Percentiles rank a stretch among this genome's conserved stretches.
Conservation (phyloP, 2,797 vertebrate species). For the Buphagus erythrorhynchus region DNA sequence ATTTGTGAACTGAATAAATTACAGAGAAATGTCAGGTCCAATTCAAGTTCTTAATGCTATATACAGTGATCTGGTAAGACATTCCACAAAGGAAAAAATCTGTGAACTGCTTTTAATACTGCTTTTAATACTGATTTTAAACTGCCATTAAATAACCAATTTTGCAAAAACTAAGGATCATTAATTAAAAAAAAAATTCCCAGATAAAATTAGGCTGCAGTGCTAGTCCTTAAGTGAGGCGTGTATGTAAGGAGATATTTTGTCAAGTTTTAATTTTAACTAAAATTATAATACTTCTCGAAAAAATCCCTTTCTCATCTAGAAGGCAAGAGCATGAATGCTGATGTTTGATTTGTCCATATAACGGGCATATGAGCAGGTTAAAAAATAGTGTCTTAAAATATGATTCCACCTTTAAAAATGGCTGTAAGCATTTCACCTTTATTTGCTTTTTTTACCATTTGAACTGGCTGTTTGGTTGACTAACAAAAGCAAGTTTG, state of each 20-base stretch:
- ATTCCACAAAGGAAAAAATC: conserved; percentile 6
- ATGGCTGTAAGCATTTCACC: not conserved
- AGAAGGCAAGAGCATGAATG: not conserved
- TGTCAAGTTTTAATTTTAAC: not conserved
- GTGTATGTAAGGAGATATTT: not conserved
- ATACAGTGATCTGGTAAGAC: not conserved
- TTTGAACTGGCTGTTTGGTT: not conserved
- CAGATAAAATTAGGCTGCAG: not conserved
- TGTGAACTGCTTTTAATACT: not conserved
- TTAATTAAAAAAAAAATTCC: not conserved
- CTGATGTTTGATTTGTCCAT: not conserved
- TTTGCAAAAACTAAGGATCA: not conserved
- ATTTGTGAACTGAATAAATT: conserved; percentile 57
- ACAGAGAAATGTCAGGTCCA: conserved; percentile 19
- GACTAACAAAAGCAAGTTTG: not conserved
- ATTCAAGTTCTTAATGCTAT: conserved; percentile 27
- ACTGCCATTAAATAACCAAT: not conserved
- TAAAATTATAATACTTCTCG: not conserved
- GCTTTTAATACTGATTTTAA: not conserved
- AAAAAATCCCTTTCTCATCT: not conserved
- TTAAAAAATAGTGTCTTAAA: not conserved
- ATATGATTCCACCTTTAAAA: not conserved
- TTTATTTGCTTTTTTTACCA: not conserved
- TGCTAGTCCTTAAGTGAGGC: not conserved
- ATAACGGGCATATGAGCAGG: not conserved